Evolutionary conservation across 2,797 vertebrate species (phyloP).

Genomic region (Mus caroli): DNA sequence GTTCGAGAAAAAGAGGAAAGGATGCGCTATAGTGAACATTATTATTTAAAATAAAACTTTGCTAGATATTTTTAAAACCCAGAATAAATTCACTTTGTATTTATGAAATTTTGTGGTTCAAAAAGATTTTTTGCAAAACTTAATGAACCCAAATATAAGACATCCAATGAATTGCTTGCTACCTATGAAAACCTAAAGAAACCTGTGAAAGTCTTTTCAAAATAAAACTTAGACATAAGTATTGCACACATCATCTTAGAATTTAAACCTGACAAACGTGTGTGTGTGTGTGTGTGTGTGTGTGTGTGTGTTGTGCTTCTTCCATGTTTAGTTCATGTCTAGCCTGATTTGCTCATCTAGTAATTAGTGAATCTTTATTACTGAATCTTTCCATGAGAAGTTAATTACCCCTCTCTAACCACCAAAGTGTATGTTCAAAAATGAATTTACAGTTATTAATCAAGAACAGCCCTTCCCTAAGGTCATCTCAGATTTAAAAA

Average conservation of each 20-base stretch:
- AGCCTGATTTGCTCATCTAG: conserved; percentile 47
- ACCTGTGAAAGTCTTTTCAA: conserved; percentile 3
- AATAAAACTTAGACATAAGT: conserved; percentile 52
- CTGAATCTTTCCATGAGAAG: conserved; percentile 61
- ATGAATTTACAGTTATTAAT: conserved; percentile 79
- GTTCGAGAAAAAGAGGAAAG: too few relatives aligned
- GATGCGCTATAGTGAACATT: neutral
- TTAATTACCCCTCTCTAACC: conserved; percentile 77
- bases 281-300: neutral
- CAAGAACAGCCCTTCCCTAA: conserved; percentile 72
- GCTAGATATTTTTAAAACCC: conserved; percentile 20
- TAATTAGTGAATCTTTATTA: conserved; percentile 71
- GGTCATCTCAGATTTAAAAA: conserved; percentile 77
- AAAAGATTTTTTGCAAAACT: conserved; percentile 52
- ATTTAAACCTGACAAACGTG: conserved; percentile 66
- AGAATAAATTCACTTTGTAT: neutral
- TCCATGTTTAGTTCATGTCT: conserved; percentile 62
- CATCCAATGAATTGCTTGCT: conserved; percentile 50
- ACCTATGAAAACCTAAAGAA: conserved; percentile 57
- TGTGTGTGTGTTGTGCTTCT: neutral
- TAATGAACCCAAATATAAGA: conserved; percentile 49
- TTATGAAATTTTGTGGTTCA: conserved; percentile 56
- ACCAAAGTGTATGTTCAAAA: conserved; percentile 67
- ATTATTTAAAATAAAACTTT: conserved; percentile 58
- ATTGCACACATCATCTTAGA: conserved; percentile 49